Evolutionary conservation across 2,797 vertebrate genomes (phyloP).

Genomic region (Fistularia tabacaria): DNA sequence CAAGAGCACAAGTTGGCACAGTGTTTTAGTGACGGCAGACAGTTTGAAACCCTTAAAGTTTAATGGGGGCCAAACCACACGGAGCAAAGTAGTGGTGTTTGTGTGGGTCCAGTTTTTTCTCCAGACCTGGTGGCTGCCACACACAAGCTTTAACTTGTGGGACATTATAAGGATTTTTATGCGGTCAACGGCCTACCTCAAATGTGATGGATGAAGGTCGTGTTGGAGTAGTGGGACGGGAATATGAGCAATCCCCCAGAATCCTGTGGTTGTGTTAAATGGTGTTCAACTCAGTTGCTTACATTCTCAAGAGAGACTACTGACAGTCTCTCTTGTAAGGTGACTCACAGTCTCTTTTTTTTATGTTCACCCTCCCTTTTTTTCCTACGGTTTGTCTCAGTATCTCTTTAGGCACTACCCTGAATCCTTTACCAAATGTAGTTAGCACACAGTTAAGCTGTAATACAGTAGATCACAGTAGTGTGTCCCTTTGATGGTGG

Average conservation of each 20-base stretch:
- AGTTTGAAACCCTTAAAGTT: conserved; percentile 63
- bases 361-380: neutral
- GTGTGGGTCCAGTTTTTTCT: conserved; percentile 43
- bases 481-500: too few relatives aligned
- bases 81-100: conserved; percentile 21
- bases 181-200: conserved; percentile 41
- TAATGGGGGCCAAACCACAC: conserved; percentile 53
- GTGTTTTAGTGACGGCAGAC: conserved; percentile 61
- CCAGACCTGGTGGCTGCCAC: conserved; percentile 16
- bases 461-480: too few relatives aligned
- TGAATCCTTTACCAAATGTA: neutral
- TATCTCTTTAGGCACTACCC: neutral
- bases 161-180: conserved; percentile 45
- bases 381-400: neutral
- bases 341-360: conserved; percentile 21
- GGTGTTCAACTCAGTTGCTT: conserved; percentile 17
- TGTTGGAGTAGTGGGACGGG: conserved; percentile 35
- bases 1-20: conserved; percentile 61
- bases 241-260: conserved; percentile 27
- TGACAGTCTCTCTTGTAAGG: conserved; percentile 11
- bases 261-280: conserved; percentile 40
- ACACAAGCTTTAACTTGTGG: conserved; percentile 39
- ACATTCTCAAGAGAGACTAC: conserved; percentile 29
- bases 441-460: conserved; percentile 2
- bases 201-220: conserved; percentile 48